Evolutionary conservation across 2,113 vertebrate species (phyloP).

Genomic region (Plectropomus leopardus): DNA sequence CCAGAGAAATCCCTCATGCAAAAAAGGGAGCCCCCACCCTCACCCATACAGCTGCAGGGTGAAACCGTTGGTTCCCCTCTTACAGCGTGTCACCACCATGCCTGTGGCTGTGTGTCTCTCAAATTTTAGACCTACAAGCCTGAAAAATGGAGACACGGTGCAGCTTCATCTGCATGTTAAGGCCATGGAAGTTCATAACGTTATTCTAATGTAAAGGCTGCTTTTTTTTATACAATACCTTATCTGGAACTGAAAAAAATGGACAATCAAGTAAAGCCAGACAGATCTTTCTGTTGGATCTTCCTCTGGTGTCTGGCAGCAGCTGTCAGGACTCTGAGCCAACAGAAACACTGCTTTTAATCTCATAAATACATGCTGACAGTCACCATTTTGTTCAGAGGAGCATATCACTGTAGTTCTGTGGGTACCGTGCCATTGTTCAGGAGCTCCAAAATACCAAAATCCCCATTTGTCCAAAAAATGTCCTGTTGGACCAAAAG

Average conservation of each 20-base stretch:
- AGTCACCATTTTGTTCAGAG: conserved; percentile 16
- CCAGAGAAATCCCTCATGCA: conserved; percentile 55
- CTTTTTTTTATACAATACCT: neutral
- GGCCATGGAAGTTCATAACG: neutral
- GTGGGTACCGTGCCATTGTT: too few species aligned
- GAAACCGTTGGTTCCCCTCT: conserved; percentile 60
- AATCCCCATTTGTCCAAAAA: too few species aligned
- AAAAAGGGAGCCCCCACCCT: conserved; percentile 37
- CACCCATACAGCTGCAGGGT: conserved; percentile 66
- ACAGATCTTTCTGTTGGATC: too few species aligned
- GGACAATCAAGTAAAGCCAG: neutral
- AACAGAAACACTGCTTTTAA: conserved; percentile 6
- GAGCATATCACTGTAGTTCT: too few species aligned
- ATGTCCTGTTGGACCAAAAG: too few species aligned
- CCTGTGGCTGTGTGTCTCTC: conserved; percentile 9
- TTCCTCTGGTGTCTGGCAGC: too few species aligned
- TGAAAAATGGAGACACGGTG: neutral
- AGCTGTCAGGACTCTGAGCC: neutral
- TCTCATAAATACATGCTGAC: conserved; percentile 1
- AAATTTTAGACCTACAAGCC: neutral
- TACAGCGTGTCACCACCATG: conserved; percentile 6
- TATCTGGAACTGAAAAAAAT: too few species aligned
- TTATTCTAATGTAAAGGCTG: neutral
- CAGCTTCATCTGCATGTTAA: neutral
- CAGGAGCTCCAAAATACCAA: neutral